Evolutionary conservation across 2,113 vertebrate genomes (phyloP).

Genomic region (Erythrolamprus reginae): DNA sequence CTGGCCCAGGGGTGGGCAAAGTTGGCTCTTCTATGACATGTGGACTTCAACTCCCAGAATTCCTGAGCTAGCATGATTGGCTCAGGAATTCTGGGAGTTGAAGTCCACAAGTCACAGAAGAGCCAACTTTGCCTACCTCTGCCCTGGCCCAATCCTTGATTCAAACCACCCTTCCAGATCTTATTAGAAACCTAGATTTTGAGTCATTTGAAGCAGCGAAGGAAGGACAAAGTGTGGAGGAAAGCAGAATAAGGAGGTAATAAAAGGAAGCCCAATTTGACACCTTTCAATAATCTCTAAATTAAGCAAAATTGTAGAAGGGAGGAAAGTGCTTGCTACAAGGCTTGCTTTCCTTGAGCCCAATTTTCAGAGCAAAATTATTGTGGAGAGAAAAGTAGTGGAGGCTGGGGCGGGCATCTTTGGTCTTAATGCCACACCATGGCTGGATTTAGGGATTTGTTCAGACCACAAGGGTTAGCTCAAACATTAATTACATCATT

Average conservation of each 20-base stretch:
- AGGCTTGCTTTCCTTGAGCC: neutral
- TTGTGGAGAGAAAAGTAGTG: neutral
- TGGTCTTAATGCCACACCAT: neutral
- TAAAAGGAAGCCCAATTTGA: neutral
- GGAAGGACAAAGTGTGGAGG: neutral
- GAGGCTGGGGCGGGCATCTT: neutral
- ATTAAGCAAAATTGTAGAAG: neutral
- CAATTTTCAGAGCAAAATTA: neutral
- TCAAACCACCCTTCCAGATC: too few species aligned
- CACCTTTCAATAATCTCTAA: neutral
- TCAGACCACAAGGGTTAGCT: neutral
- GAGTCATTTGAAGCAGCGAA: neutral
- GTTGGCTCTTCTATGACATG: too few species aligned
- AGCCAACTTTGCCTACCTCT: too few species aligned
- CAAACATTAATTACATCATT: neutral
- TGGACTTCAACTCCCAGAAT: too few species aligned
- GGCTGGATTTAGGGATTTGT: neutral
- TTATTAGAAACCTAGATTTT: neutral
- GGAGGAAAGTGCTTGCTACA: neutral
- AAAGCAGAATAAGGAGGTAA: neutral
- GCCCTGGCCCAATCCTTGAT: too few species aligned
- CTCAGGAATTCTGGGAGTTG: too few species aligned
- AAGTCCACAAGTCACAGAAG: too few species aligned
- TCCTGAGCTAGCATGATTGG: too few species aligned
- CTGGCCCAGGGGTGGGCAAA: too few species aligned